phyloP scores from a whole-genome alignment of 92 coral and sea anemone genomes.

The Umimayanthus chanpuru region DNA sequence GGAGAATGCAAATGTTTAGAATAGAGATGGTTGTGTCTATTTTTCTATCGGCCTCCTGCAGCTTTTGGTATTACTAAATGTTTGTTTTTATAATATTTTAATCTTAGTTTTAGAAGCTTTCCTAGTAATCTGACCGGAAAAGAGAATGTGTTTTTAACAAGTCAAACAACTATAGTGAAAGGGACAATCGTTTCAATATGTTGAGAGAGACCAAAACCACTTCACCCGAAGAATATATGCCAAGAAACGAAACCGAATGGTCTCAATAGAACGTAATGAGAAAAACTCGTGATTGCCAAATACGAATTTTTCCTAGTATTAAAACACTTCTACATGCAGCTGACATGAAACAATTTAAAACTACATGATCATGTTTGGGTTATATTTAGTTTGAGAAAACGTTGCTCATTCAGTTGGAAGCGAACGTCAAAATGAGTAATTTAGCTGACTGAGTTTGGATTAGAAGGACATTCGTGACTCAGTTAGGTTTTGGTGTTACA shows the following conservation, averaged over 20 bases:
- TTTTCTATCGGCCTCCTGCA: conserved; percentile 27
- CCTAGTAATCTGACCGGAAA: conserved; percentile 4
- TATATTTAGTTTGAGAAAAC: too few species aligned
- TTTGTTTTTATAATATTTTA: conserved; percentile 33
- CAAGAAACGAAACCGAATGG: neutral
- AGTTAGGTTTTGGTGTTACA: neutral
- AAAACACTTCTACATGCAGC: neutral
- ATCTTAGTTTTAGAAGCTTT: neutral
- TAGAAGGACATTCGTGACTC: neutral
- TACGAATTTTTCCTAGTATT: neutral
- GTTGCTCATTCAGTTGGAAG: too few species aligned
- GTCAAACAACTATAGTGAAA: neutral
- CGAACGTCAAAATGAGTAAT: neutral
- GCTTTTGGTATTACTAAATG: neutral
- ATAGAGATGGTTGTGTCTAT: conserved; percentile 6
- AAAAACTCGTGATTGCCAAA: neutral
- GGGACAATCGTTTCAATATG: neutral
- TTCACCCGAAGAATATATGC: neutral
- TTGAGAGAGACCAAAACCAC: neutral
- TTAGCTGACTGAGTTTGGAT: too few species aligned
- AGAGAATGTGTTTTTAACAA: neutral
- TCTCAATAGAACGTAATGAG: neutral
- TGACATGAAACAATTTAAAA: neutral
- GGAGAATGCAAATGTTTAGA: conserved; percentile 1
- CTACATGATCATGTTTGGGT: too few species aligned